Percentiles rank a stretch among this genome's conserved stretches.
Evolutionary conservation across 2,113 vertebrate genomes (phyloP).

Genomic region (Heloderma charlesbogerti): DNA sequence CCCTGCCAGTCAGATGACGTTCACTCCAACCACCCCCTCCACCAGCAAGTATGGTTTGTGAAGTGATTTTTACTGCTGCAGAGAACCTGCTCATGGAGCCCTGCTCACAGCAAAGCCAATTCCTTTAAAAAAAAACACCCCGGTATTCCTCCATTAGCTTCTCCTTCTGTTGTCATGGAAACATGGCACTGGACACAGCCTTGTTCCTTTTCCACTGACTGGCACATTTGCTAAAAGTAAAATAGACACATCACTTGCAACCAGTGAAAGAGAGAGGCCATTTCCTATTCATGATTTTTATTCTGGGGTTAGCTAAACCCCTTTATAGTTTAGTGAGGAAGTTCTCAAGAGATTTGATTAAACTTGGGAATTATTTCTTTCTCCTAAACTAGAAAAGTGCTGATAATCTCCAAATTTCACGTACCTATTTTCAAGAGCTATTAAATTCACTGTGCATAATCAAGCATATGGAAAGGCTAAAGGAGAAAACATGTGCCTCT

Average conservation of each 20-base stretch:
- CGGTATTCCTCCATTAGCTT: too few relatives aligned
- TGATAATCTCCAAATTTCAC: background rate
- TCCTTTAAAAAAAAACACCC: too few relatives aligned
- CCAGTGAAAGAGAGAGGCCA: background rate
- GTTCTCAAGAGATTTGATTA: background rate
- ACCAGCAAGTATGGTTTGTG: too few relatives aligned
- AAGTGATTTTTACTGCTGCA: too few relatives aligned
- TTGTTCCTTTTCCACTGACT: background rate
- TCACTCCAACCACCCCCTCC: too few relatives aligned
- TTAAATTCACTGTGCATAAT: background rate
- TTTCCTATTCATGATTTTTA: background rate
- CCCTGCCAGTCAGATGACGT: too few relatives aligned
- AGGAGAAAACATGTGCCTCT: too few relatives aligned
- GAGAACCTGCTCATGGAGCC: too few relatives aligned
- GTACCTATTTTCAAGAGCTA: background rate
- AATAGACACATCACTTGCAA: background rate
- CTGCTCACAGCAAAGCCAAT: too few relatives aligned
- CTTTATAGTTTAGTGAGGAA: background rate
- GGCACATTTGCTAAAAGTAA: constrained; percentile 6
- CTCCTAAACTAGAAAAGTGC: background rate
- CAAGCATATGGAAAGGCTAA: background rate
- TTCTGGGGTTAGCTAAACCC: background rate
- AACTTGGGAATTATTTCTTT: background rate
- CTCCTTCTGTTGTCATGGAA: too few relatives aligned
- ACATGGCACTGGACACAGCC: too few relatives aligned